Percentiles rank a stretch among this genome's conserved stretches.
phyloP scores from a whole-genome alignment of 2,113 vertebrate species.

The Sula dactylatra region DNA sequence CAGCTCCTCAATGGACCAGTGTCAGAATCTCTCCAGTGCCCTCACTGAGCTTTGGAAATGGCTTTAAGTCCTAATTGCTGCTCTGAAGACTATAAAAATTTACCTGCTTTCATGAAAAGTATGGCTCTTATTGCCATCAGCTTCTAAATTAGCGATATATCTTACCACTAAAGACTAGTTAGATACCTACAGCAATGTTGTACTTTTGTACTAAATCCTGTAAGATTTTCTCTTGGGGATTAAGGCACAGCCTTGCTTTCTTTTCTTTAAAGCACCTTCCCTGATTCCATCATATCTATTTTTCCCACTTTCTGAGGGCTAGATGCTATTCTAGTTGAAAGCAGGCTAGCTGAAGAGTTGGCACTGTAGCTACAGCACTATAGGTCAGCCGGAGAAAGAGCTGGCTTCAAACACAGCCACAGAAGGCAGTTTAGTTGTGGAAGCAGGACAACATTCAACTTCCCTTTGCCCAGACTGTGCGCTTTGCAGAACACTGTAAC shows the following conservation, averaged over 20 bases:
- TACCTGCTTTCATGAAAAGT: not conserved
- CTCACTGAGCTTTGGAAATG: not conserved
- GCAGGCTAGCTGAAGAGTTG: not conserved
- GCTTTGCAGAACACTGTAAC: not conserved
- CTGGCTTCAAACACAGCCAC: not conserved
- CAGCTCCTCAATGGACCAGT: not conserved
- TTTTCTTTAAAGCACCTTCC: not conserved
- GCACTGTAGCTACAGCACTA: not conserved
- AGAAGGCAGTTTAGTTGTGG: not conserved
- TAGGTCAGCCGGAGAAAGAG: not conserved
- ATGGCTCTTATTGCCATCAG: not conserved
- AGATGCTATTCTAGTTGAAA: not conserved
- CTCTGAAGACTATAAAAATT: not conserved
- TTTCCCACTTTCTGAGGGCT: not conserved
- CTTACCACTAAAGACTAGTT: not conserved
- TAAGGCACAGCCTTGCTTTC: not conserved
- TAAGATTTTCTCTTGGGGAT: not conserved
- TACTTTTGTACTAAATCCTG: not conserved
- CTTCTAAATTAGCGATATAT: not conserved
- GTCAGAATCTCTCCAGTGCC: not conserved
- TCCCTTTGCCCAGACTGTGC: not conserved
- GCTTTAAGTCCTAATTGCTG: not conserved
- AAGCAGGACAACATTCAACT: not conserved
- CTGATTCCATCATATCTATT: not conserved
- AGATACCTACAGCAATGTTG: not conserved